Evolutionary conservation across 2,888 invertebrate genomes (phyloP).

Genomic region (Eupithecia subumbrata): DNA sequence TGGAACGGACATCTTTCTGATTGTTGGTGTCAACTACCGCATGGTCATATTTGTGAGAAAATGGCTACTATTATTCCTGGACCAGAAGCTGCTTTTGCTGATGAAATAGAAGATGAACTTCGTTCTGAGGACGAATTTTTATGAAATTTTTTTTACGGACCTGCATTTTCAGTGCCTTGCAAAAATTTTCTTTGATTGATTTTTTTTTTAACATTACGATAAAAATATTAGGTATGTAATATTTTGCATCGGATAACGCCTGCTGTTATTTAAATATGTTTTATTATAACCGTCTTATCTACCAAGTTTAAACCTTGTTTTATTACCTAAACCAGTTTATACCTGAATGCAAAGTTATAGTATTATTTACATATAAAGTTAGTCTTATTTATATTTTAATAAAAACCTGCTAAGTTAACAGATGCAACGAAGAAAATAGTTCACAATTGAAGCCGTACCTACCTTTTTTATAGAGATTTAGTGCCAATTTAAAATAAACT

Average conservation of each 20-base stretch:
- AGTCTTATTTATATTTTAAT: too few species aligned
- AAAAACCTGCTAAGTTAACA: not conserved
- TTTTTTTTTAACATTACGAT: too few species aligned
- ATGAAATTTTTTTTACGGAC: not conserved
- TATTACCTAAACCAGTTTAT: too few species aligned
- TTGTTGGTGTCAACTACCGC: not conserved
- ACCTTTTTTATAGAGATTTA: not conserved
- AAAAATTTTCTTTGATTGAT: too few species aligned
- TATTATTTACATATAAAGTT: too few species aligned
- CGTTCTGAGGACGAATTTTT: not conserved
- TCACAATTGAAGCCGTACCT: not conserved
- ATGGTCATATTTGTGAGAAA: not conserved
- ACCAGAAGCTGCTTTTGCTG: not conserved
- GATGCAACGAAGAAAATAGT: not conserved
- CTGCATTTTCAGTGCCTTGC: too few species aligned
- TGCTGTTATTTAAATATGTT: too few species aligned
- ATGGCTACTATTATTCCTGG: not conserved
- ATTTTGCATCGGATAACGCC: too few species aligned
- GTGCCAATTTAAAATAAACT: constrained; percentile 9
- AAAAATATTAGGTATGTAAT: too few species aligned
- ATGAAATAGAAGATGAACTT: not conserved
- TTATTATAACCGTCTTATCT: too few species aligned
- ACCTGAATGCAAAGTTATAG: too few species aligned
- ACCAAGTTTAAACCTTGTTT: too few species aligned
- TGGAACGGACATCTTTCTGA: not conserved